phyloP scores from a whole-genome alignment of 2,888 invertebrate species.

The Portevinia maculata region DNA sequence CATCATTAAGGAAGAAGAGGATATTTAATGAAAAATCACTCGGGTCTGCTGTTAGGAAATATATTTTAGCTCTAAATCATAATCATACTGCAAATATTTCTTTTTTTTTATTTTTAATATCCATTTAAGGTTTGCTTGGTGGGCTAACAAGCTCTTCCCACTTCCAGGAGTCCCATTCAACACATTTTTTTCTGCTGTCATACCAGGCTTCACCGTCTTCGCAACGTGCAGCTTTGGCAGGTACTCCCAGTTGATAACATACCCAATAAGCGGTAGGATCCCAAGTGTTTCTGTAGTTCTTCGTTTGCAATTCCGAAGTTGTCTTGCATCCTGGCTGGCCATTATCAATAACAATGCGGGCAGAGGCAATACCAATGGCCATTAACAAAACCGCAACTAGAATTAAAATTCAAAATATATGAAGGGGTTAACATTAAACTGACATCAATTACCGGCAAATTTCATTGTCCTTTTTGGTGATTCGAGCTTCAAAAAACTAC shows the following conservation, averaged over 20 bases:
- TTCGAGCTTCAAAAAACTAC: neutral
- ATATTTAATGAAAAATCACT: too few species aligned
- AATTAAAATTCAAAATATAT: neutral
- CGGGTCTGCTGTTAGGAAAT: too few species aligned
- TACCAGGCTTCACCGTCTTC: conserved; percentile 1
- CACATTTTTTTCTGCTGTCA: conserved; percentile 35
- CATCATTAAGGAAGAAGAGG: too few species aligned
- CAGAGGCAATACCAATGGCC: conserved; percentile 1
- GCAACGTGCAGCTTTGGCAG: conserved; percentile 11
- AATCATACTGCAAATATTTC: too few species aligned
- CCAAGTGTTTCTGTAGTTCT: conserved; percentile 37
- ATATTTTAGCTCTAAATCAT: too few species aligned
- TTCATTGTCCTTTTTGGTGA: conserved; percentile 19
- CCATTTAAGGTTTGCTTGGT: conserved; percentile 26
- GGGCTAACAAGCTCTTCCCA: conserved; percentile 34
- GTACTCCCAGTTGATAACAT: conserved; percentile 6
- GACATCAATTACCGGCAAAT: neutral
- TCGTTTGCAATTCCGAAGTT: neutral
- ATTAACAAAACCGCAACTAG: neutral
- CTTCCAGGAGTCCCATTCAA: conserved; percentile 21
- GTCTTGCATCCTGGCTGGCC: conserved; percentile 48
- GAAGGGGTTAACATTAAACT: neutral
- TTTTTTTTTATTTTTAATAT: too few species aligned
- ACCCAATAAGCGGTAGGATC: conserved; percentile 51
- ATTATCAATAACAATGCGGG: neutral